These are phyloP conservation scores for Hormaphis cornu DNA, from an alignment of 1,140 invertebrate species.

Conservation along the genomic window DNA sequence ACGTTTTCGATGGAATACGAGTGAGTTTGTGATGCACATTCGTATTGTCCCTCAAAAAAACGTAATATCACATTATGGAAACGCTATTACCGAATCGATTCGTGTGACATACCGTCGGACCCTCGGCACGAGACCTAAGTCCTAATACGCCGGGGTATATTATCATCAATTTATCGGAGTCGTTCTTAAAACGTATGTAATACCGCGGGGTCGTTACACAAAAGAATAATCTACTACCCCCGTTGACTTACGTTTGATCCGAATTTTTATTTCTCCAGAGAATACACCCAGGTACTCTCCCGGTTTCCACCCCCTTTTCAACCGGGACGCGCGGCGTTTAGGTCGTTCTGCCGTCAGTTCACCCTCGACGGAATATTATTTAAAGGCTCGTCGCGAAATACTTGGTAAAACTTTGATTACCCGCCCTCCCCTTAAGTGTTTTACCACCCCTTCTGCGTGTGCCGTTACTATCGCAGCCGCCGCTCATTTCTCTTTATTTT, in stretches of 20 bases:
- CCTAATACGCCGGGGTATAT: not conserved
- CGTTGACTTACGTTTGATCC: conserved; percentile 22
- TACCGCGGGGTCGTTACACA: not conserved
- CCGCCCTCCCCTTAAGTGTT: not conserved
- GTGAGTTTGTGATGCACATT: too few relatives aligned
- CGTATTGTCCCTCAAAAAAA: too few relatives aligned
- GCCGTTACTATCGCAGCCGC: not conserved
- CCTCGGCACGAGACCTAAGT: too few relatives aligned
- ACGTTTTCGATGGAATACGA: too few relatives aligned
- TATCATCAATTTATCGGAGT: conserved; percentile 20
- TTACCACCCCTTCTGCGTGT: not conserved
- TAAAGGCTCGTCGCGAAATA: not conserved
- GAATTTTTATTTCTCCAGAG: conserved; percentile 31
- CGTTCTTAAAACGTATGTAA: conserved; percentile 10
- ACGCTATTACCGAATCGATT: not conserved
- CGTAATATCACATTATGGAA: too few relatives aligned
- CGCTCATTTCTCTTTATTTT: not conserved
- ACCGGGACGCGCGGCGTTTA: conserved; percentile 24
- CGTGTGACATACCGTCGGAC: not conserved
- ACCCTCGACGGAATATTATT: conserved; percentile 11
- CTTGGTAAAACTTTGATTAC: conserved; percentile 33
- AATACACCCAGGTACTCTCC: not conserved
- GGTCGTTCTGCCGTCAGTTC: conserved; percentile 26
- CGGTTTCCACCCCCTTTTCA: not conserved
- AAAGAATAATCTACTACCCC: conserved; percentile 6